Percentiles rank a stretch among this genome's conserved stretches.
phyloP scores from a whole-genome alignment of 2,113 vertebrate genomes.

The Vicugna pacos region DNA sequence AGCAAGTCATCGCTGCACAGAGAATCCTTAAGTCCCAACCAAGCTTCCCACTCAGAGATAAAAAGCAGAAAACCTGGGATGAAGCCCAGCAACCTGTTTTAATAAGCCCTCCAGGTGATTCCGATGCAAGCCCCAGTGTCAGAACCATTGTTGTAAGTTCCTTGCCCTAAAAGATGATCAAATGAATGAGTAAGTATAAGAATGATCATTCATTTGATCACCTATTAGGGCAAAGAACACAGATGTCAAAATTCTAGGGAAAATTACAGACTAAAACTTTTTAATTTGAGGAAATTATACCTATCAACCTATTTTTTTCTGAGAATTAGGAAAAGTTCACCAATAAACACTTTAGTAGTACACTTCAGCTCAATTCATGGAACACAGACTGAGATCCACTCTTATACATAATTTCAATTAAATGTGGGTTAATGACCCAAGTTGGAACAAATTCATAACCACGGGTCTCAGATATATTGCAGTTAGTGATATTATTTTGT shows the following conservation, averaged over 20 bases:
- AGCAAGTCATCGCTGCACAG: neutral
- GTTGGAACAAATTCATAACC: neutral
- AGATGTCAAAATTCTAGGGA: neutral
- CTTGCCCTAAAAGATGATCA: too few relatives aligned
- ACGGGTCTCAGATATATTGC: rapidly evolving
- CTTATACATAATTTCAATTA: neutral
- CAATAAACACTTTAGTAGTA: neutral
- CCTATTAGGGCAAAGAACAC: neutral
- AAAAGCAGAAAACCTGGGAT: neutral
- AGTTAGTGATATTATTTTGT: rapidly evolving
- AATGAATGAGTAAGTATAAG: too few relatives aligned
- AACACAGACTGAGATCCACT: neutral
- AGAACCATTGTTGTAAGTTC: neutral
- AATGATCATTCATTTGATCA: neutral
- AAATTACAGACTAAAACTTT: neutral
- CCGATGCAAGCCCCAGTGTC: too few relatives aligned
- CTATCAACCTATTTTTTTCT: neutral
- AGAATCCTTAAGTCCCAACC: neutral
- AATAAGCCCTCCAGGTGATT: neutral
- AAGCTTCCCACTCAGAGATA: neutral
- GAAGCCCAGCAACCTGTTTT: neutral
- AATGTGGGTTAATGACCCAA: neutral
- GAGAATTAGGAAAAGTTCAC: neutral
- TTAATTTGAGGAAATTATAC: constrained; percentile 8
- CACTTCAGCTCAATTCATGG: neutral